Evolutionary conservation across 30 jellyfish, hydroid and myxozoan genomes (phyloP).

Genomic region (Haliclystus octoradiatus): DNA sequence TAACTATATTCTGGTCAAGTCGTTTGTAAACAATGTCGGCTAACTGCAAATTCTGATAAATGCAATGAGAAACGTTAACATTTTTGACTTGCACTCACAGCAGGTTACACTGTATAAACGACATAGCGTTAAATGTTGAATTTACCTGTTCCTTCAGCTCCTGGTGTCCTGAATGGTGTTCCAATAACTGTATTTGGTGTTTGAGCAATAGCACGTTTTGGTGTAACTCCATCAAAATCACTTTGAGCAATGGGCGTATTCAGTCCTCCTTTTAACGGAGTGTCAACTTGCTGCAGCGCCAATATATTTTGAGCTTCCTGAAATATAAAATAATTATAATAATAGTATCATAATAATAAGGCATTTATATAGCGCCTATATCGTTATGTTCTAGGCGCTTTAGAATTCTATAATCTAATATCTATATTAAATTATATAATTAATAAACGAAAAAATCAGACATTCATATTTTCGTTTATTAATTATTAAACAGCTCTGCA

Average conservation of each 20-base stretch:
- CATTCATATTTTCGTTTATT: no score
- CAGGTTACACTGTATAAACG: no score
- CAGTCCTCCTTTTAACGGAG: conserved; percentile 93
- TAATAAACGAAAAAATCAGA: no score
- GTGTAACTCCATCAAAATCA: conserved; percentile 89
- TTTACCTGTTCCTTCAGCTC: conserved; percentile 67
- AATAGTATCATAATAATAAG: background rate
- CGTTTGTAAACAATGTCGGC: no score
- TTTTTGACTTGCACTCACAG: no score
- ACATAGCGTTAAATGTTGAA: no score
- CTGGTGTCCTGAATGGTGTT: conserved; percentile 92
- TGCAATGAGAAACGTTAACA: no score
- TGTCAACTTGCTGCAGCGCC: conserved; percentile 86
- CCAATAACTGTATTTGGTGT: conserved; percentile 83
- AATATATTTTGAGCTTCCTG: conserved; percentile 93
- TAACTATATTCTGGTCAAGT: no score
- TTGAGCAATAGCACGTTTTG: conserved; percentile 71
- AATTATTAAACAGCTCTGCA: no score
- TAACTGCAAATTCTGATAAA: no score
- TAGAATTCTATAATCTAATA: background rate
- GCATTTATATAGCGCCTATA: no score
- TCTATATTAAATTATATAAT: background rate
- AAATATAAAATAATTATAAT: background rate
- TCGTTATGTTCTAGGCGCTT: no score
- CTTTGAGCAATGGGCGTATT: conserved; percentile 78